A percentile compares a stretch with the other conserved stretches of the same genome.
Evolutionary conservation across 2,888 invertebrate species (phyloP).

Genomic region (Pachymerium ferrugineum): DNA sequence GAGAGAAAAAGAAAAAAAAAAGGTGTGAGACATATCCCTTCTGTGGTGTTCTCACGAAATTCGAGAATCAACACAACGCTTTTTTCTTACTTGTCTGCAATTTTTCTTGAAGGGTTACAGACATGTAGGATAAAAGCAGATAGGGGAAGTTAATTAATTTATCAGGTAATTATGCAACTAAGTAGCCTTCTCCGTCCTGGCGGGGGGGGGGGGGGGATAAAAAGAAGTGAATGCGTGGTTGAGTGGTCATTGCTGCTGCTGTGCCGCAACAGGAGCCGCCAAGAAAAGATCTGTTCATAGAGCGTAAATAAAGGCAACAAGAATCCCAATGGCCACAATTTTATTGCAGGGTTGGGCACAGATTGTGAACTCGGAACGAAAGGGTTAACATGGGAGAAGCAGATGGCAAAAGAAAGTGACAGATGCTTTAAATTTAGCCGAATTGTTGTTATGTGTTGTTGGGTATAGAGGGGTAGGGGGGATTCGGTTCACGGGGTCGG

Average conservation of each 20-base stretch:
- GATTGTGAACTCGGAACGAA: background rate
- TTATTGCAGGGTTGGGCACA: too few relatives aligned
- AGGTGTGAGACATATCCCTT: background rate
- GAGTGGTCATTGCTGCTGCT: background rate
- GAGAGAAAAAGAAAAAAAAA: background rate
- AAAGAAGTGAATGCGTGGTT: background rate
- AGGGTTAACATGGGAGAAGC: background rate
- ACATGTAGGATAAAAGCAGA: background rate
- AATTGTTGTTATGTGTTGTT: too few relatives aligned
- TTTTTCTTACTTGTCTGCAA: background rate
- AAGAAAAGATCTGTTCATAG: background rate
- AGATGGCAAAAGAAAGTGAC: background rate
- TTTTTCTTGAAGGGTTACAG: background rate
- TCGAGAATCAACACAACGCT: background rate
- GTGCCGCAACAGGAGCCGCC: background rate
- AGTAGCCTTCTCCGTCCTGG: background rate
- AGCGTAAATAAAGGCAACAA: background rate
- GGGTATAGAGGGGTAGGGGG: too few relatives aligned
- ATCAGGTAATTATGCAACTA: background rate
- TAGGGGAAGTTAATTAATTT: background rate
- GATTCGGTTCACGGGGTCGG: background rate
- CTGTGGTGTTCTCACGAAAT: background rate
- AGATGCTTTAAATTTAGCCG: background rate
- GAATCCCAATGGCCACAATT: background rate
- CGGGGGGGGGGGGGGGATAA: too few relatives aligned